phyloP scores from a whole-genome alignment of 2,888 invertebrate species.

The Eucera pruinosa region DNA sequence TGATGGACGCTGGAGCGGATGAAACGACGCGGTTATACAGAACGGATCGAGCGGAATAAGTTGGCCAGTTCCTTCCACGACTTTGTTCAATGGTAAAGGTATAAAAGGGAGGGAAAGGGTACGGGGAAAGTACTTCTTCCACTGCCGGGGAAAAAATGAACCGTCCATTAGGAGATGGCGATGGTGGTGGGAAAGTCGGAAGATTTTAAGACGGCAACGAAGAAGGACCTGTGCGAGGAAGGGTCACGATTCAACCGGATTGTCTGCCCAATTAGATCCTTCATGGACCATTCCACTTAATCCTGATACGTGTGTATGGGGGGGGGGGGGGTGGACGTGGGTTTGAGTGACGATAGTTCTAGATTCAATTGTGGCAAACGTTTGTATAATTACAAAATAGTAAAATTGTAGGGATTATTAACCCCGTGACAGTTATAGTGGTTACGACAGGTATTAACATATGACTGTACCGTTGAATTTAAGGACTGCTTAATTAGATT shows the following conservation, averaged over 20 bases:
- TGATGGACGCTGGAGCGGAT: constrained; percentile 59
- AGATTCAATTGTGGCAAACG: neutral
- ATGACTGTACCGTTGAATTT: too few relatives aligned
- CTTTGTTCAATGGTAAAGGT: constrained; percentile 61
- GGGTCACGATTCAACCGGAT: constrained; percentile 44
- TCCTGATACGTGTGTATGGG: neutral
- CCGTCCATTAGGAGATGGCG: constrained; percentile 54
- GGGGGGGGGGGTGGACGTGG: too few relatives aligned
- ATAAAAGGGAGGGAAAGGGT: constrained; percentile 31
- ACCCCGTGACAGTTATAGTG: too few relatives aligned
- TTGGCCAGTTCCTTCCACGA: constrained; percentile 44
- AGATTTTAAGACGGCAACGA: constrained; percentile 50
- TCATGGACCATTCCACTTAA: neutral
- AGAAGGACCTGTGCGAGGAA: constrained; percentile 29
- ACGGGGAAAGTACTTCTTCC: constrained; percentile 39
- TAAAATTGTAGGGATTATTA: too few relatives aligned
- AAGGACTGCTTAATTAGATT: too few relatives aligned
- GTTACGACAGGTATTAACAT: too few relatives aligned
- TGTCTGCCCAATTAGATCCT: constrained; percentile 46
- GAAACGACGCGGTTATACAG: constrained; percentile 46
- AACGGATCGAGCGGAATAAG: constrained; percentile 70
- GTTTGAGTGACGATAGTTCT: too few relatives aligned
- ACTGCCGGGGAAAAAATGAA: constrained; percentile 44
- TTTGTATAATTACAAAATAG: neutral
- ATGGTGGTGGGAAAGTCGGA: constrained; percentile 37